Percentiles rank a stretch among this genome's conserved stretches.
Conservation (phyloP, 2,888 invertebrate genomes). For the Girardia tigrina region DNA sequence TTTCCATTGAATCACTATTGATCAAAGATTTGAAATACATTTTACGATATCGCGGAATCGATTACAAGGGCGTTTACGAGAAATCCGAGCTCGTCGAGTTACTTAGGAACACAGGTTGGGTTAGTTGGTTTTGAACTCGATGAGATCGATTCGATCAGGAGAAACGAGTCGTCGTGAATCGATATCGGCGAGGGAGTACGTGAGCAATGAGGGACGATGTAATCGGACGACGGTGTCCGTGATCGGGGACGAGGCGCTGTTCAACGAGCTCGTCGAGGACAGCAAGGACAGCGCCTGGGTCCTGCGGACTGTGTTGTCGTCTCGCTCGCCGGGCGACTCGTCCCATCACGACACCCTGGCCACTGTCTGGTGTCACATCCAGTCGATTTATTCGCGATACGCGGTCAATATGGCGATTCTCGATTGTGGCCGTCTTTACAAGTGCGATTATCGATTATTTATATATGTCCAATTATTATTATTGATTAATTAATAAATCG, state of each 20-base stretch:
- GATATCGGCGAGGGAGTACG: neutral
- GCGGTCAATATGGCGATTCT: conserved; percentile 5
- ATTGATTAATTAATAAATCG: too few species aligned
- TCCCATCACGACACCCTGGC: neutral
- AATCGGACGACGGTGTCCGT: neutral
- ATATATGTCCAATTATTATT: too few species aligned
- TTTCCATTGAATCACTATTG: neutral
- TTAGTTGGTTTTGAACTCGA: neutral
- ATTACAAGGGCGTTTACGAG: conserved; percentile 49
- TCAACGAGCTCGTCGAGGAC: conserved; percentile 53
- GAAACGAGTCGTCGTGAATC: neutral
- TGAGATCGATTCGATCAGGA: neutral
- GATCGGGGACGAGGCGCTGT: conserved; percentile 39
- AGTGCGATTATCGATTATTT: neutral
- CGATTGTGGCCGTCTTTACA: neutral
- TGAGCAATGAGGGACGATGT: neutral
- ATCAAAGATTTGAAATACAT: conserved; percentile 43
- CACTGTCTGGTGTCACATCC: neutral
- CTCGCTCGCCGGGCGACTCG: neutral
- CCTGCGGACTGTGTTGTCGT: neutral
- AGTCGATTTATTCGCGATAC: neutral
- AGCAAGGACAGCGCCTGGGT: conserved; percentile 55
- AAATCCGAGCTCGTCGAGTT: conserved; percentile 48
- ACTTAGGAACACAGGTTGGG: conserved; percentile 48
- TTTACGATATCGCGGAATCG: conserved; percentile 50